Conservation (phyloP, 2,113 vertebrate genomes). For the Indicator indicator region DNA sequence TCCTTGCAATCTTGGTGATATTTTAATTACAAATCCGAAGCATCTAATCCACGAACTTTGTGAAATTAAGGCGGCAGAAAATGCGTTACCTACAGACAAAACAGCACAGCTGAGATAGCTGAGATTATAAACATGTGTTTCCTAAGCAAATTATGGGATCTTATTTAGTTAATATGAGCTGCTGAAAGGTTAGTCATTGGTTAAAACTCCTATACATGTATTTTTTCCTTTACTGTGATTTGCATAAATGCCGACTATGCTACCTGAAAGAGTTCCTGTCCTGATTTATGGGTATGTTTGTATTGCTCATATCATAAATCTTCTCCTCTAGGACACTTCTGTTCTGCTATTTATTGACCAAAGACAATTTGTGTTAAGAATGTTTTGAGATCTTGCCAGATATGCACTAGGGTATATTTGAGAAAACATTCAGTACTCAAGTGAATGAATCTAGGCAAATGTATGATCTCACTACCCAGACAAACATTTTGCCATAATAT, state of each 20-base stretch:
- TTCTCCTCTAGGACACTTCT: conserved; percentile 83
- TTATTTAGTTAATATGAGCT: conserved; percentile 3
- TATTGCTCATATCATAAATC: conserved; percentile 86
- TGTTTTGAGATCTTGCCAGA: conserved; percentile 88
- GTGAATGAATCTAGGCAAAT: conserved; percentile 59
- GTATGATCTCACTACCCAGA: conserved; percentile 64
- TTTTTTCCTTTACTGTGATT: conserved; percentile 58
- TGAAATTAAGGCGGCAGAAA: not conserved
- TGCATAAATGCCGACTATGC: conserved; percentile 77
- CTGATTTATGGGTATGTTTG: conserved; percentile 88
- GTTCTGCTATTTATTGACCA: conserved; percentile 89
- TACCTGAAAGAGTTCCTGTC: conserved; percentile 77
- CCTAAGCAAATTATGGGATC: not conserved
- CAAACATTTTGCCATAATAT: conserved; percentile 64
- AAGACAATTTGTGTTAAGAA: conserved; percentile 85
- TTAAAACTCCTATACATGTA: conserved; percentile 29
- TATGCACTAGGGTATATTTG: conserved; percentile 84
- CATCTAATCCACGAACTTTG: not conserved
- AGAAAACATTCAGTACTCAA: conserved; percentile 68
- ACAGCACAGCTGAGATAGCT: not conserved
- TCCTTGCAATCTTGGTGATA: not conserved
- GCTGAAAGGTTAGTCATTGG: conserved; percentile 31
- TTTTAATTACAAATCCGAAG: not conserved
- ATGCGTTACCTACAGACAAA: not conserved
- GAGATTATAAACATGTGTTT: not conserved